Base-by-base conservation (phyloP, 2,113 vertebrate species). In the Rhodinocichla rosea region DNA sequence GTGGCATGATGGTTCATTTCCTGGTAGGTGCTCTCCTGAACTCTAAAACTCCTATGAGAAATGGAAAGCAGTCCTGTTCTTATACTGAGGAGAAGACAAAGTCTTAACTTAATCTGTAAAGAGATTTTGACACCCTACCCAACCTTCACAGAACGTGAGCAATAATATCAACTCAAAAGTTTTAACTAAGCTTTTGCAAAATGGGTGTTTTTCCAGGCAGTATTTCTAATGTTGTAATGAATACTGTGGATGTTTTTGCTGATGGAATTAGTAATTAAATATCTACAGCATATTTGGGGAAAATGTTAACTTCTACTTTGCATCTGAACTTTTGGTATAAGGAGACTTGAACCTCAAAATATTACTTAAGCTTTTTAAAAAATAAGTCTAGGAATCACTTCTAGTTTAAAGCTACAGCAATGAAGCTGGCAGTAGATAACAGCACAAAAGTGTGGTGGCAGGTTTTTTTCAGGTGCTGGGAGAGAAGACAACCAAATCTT, bases 161-260 rank as follows among this genome's bases (percentile, higher is more conserved):
- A 44, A n/a, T 63, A 44, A 52, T 44, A 35, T 18, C 19, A 53
- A 11, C 9, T 49, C 12, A 18, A 2, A 83, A 69, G 19, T 67
- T 86, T 40, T 53, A 67, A 49, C 4, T 4, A 45, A 55, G 13
- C 11, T 47, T 74, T 79, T 26, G n/a, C 14, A 67, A 65, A 82
- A 59, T 1, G 0, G 0, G 0, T 55, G 5, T 59, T 77, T 63
- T 90, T 59, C 30, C 40, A 78, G 74, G 7, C 35, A 56, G 55
- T 30, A 28, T 69, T 88, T 68, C 33, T 63, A 16, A 40, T 45
- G 7, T 35, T 90, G 35, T 56, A 52, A 37, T 57, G 12, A 79
- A 49, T 79, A 13, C 15, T 57, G 14, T 13, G 7, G 7, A 49
- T 57, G 9, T 8, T 65, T 70, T 71, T 71, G 15, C 40, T 85